These are phyloP conservation scores for Drosophila carrolli DNA, from an alignment of 1,140 invertebrate genomes.

Conservation along the genomic window DNA sequence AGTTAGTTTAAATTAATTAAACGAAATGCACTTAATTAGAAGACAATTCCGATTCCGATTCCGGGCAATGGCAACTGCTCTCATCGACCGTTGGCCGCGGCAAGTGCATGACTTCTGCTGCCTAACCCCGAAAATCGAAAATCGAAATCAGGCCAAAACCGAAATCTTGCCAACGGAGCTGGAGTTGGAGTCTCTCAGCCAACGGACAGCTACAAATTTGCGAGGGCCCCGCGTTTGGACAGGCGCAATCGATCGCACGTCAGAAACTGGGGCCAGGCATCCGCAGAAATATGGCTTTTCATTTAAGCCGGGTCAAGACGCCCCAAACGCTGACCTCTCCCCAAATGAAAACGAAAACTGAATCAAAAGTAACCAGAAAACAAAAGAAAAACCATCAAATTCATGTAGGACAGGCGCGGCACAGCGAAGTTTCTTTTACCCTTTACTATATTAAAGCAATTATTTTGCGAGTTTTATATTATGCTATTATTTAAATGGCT, in stretches of 20 bases:
- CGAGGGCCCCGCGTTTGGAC: slow-evolving; percentile 54
- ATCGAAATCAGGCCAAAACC: slow-evolving; percentile 63
- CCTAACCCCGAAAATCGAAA: slow-evolving; percentile 68
- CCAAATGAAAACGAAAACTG: slow-evolving; percentile 75
- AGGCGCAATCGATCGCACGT: slow-evolving; percentile 81
- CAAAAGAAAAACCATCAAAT: slow-evolving; percentile 37
- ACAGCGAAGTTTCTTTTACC: slow-evolving; percentile 14
- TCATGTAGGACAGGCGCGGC: slow-evolving; percentile 4
- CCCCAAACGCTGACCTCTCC: slow-evolving; percentile 57
- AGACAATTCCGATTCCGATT: slow-evolving; percentile 62
- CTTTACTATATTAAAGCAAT: background rate
- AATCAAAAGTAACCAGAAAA: slow-evolving; percentile 62
- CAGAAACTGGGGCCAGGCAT: slow-evolving; percentile 77
- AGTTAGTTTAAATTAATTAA: slow-evolving; percentile 84
- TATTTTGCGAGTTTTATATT: background rate
- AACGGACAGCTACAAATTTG: slow-evolving; percentile 72
- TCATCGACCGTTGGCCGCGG: slow-evolving; percentile 35
- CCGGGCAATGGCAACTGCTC: slow-evolving; percentile 27
- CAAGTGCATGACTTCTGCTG: slow-evolving; percentile 80
- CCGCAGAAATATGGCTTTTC: slow-evolving; percentile 78
- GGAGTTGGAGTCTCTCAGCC: background rate
- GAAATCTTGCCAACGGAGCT: slow-evolving; percentile 11
- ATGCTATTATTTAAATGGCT: background rate
- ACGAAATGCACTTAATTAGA: slow-evolving; percentile 83
- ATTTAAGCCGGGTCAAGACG: slow-evolving; percentile 78